A percentile compares a stretch with the other conserved stretches of the same genome.
phyloP scores from a whole-genome alignment of 2,113 vertebrate species.

The Cacatua alba region DNA sequence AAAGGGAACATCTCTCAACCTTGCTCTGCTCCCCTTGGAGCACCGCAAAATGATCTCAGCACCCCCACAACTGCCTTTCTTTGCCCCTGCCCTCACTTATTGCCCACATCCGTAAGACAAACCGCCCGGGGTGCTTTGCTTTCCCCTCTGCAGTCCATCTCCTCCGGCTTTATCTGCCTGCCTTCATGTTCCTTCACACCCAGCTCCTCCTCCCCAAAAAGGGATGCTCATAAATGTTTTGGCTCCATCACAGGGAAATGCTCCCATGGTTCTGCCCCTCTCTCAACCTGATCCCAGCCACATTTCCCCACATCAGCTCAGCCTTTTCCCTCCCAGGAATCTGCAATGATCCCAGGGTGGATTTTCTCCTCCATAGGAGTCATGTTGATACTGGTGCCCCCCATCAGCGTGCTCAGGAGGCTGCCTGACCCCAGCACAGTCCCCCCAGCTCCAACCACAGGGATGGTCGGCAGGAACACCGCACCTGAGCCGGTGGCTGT shows the following conservation, averaged over 20 bases:
- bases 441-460: accelerated
- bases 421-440: not conserved
- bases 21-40: not conserved
- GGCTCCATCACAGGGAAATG: accelerated
- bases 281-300: not conserved
- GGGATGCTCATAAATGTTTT: accelerated
- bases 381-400: accelerated
- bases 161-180: not conserved
- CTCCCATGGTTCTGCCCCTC: not conserved
- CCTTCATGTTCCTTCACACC: accelerated
- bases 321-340: accelerated
- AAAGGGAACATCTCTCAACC: not conserved
- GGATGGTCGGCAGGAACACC: not conserved
- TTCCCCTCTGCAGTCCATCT: not conserved
- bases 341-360: not conserved
- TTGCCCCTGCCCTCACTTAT: not conserved
- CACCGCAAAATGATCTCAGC: not conserved
- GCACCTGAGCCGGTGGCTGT: not conserved
- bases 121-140: accelerated
- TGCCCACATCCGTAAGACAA: not conserved
- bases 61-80: accelerated
- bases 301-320: accelerated
- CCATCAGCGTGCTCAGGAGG: not conserved
- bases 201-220: not conserved
- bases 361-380: accelerated